Conservation (phyloP, 2,888 invertebrate species). For the Troides oblongomaculatus region DNA sequence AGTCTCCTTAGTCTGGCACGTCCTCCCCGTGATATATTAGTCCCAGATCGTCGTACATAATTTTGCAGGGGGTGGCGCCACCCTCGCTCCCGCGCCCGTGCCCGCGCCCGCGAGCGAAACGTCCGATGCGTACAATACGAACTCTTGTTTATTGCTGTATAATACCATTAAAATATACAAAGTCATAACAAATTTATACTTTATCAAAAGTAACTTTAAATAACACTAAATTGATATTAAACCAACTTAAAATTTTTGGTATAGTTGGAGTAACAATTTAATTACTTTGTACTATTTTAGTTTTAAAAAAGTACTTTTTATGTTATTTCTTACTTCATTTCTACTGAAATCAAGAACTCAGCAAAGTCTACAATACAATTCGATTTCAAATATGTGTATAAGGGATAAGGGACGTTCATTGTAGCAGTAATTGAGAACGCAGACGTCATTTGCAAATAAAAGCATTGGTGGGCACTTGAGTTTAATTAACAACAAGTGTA, state of each 20-base stretch:
- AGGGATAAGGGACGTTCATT: conserved; percentile 21
- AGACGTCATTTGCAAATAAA: conserved; percentile 32
- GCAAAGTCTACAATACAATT: too few relatives aligned
- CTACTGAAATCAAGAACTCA: too few relatives aligned
- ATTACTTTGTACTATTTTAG: too few relatives aligned
- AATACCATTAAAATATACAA: conserved; percentile 45
- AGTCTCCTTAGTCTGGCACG: conserved; percentile 79
- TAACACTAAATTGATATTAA: too few relatives aligned
- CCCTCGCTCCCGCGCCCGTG: conserved; percentile 49
- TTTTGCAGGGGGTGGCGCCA: conserved; percentile 73
- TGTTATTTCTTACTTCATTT: too few relatives aligned
- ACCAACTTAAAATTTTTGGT: too few relatives aligned
- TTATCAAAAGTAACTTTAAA: too few relatives aligned
- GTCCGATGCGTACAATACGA: conserved; percentile 72
- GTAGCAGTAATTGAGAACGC: conserved; percentile 24
- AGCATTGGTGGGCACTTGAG: conserved; percentile 38
- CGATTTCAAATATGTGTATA: conserved; percentile 10
- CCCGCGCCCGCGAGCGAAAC: conserved; percentile 54
- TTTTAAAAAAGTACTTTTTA: too few relatives aligned
- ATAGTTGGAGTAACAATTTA: too few relatives aligned
- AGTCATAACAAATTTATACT: conserved; percentile 4
- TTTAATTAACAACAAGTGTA: conserved; percentile 39
- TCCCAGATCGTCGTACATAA: conserved; percentile 81
- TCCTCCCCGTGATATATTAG: conserved; percentile 80
- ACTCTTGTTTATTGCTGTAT: conserved; percentile 75